A percentile compares a stretch with the other conserved stretches of the same genome.
Conservation (phyloP, 2,113 vertebrate species). For the Rhadina sibilatrix region DNA sequence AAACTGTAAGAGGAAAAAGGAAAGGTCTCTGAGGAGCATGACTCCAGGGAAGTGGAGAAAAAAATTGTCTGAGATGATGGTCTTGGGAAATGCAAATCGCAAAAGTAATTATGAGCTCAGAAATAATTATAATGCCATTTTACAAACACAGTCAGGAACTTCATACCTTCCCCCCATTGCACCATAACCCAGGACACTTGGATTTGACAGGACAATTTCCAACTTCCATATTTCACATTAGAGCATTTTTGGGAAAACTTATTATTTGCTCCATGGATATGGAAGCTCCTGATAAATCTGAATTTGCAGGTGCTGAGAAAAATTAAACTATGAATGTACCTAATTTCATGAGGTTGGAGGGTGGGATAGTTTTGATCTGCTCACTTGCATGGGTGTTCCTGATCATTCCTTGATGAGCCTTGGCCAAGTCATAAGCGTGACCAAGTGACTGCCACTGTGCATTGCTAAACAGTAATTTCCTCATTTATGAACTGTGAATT, state of each 20-base stretch:
- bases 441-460: accelerated
- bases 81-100: background rate
- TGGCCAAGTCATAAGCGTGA: background rate
- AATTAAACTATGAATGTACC: background rate
- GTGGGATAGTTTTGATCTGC: background rate
- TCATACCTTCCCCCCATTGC: background rate
- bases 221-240: background rate
- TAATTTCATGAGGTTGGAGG: background rate
- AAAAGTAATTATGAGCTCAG: background rate
- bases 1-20: background rate
- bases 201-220: background rate
- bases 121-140: background rate
- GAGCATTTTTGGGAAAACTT: background rate
- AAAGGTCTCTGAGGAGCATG: background rate
- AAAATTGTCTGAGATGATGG: background rate
- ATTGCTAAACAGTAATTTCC: background rate
- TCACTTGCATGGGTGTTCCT: background rate
- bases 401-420: background rate
- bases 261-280: background rate
- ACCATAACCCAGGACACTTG: background rate
- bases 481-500: background rate
- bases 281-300: background rate
- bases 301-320: background rate
- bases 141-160: background rate
- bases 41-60: background rate